Evolutionary conservation across 2,888 invertebrate species (phyloP).

Genomic region (Tetanocera ferruginea): DNA sequence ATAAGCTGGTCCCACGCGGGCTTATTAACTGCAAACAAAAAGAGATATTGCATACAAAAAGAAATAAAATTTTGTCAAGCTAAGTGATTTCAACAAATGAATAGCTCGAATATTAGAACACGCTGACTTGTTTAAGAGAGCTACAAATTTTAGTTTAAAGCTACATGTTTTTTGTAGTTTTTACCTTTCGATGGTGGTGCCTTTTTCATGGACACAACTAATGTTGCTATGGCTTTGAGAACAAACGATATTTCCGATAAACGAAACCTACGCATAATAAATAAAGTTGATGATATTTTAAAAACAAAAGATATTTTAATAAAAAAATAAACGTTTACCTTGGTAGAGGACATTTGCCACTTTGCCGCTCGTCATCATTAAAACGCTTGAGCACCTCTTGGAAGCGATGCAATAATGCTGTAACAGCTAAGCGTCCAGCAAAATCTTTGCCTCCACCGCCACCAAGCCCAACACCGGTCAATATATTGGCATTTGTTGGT

Average conservation of each 20-base stretch:
- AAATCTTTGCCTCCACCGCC: conserved; percentile 72
- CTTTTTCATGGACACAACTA: conserved; percentile 92
- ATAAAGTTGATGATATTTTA: too few species aligned
- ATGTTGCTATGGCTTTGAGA: conserved; percentile 91
- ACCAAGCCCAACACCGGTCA: conserved; percentile 43
- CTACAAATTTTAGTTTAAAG: too few species aligned
- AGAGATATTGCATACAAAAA: not conserved
- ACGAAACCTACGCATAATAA: conserved; percentile 79
- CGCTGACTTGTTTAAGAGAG: too few species aligned
- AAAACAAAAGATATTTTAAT: too few species aligned
- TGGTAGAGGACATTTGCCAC: conserved; percentile 88
- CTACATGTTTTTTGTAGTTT: too few species aligned
- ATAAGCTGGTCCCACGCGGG: conserved; percentile 95
- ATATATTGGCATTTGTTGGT: conserved; percentile 28
- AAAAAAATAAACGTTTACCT: conserved; percentile 73
- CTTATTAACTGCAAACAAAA: conserved; percentile 77
- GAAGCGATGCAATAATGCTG: conserved; percentile 91
- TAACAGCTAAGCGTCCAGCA: conserved; percentile 85
- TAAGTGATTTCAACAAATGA: too few species aligned
- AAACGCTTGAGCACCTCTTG: conserved; percentile 92
- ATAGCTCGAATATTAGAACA: too few species aligned
- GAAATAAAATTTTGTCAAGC: too few species aligned
- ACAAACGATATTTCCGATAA: conserved; percentile 97
- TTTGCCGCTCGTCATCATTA: conserved; percentile 85
- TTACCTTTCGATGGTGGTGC: conserved; percentile 87